Base-by-base conservation (phyloP, 2,888 invertebrate genomes). In the Stegophylla sp. region DNA sequence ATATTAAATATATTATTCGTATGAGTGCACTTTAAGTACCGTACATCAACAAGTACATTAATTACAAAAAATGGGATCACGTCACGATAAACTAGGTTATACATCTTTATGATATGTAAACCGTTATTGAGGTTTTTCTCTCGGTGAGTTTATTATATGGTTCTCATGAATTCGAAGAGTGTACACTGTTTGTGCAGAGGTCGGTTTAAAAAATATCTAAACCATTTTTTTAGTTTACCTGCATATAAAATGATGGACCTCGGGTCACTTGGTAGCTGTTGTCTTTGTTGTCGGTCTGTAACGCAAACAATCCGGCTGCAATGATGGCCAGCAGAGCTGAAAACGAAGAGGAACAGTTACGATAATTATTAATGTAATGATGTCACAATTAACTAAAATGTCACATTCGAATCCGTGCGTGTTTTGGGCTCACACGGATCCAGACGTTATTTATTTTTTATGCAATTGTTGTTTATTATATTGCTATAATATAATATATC, bases 221-320 rank as follows among this genome's bases (percentile, higher is more conserved):
- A 34, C 34, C 4, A 9, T 17, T 61, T 64, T 1, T 53, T 3
- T 71, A 15, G 23, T 64, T 69, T 87, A 94, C 95, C 91, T 94
- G 94, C 87, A 95, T 90, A 87, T 95, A 95, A 88, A 95, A 95
- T 82, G 93, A 94, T 86, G 93, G 92, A 83, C 94, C 94, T 85
- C 94, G 90, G 74, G 90, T 91, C 83, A 95, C 89, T 85, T 89
- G 89, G 87, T 93, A 94, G 82, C 94, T 94, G 86, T 89, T 90
- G 84, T 90, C 89, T 85, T 88, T 86, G 88, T 94, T 94, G 89
- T 95, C 94, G 85, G 94, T 92, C 88, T 95, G 94, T 77, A 94
- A 88, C 53, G 94, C 94, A 86, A 95, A 95, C 85, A 95, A 88
- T 77, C 92, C 91, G 59, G 94, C 94, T 83, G 94, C 93, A 48